Percentiles rank a stretch among this genome's conserved stretches.
Evolutionary conservation across 92 coral and sea anemone genomes (phyloP).

Genomic region (Heliopora coerulea): DNA sequence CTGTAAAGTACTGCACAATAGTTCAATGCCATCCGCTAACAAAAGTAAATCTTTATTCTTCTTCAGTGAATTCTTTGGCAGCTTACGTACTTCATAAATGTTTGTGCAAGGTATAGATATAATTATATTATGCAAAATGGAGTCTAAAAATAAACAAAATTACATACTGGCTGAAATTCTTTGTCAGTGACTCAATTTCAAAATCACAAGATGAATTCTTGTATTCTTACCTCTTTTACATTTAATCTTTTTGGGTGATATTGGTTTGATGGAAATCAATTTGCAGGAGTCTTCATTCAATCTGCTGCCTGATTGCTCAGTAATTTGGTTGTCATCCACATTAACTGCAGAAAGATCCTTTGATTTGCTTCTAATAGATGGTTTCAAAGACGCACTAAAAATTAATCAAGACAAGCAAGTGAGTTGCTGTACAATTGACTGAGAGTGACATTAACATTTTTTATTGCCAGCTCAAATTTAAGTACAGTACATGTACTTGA

Average conservation of each 20-base stretch:
- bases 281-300: slow-evolving; percentile 1
- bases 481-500: no score
- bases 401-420: neutral
- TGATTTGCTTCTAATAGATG: slow-evolving; percentile 27
- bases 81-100: slow-evolving; percentile 79
- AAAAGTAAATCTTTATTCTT: slow-evolving; percentile 63
- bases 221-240: neutral
- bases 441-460: no score
- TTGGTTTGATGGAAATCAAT: slow-evolving; percentile 21
- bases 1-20: slow-evolving; percentile 81
- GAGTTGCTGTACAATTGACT: no score
- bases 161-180: neutral
- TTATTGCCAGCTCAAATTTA: no score
- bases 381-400: slow-evolving; percentile 14
- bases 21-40: slow-evolving; percentile 83
- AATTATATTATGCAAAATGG: slow-evolving; percentile 60
- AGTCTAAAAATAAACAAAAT: slow-evolving; percentile 20
- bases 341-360: slow-evolving; percentile 54
- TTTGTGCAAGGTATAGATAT: slow-evolving; percentile 81
- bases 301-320: neutral
- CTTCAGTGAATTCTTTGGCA: slow-evolving; percentile 70
- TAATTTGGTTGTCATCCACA: slow-evolving; percentile 35
- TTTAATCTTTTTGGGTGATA: neutral
- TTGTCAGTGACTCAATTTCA: neutral
- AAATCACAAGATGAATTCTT: neutral